Evolutionary conservation across 2,888 invertebrate genomes (phyloP), one percentile per base, ranked within the genome.

Genomic region (Folsomia manolachei): DNA sequence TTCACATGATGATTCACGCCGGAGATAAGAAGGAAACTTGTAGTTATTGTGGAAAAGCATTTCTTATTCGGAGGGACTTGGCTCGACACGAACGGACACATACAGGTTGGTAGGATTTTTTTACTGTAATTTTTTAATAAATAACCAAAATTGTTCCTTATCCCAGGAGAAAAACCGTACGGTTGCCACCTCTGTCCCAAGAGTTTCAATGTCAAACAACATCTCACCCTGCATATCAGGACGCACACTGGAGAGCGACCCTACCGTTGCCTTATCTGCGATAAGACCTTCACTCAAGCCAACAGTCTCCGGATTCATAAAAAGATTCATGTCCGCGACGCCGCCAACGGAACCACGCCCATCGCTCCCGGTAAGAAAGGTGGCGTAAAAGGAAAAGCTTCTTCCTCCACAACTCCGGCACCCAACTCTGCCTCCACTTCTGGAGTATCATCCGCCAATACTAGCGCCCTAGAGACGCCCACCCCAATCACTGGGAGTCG

Each of bases 241-340:
- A 74, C 74, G 0, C 77, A 77, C 52, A 77, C 77, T 21, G 77
- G 77, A 1, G 76, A 76, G 61, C 56, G 74, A n/a, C 78, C 78
- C 11, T 78, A 78, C 53, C 70, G 73, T 1, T 78, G 78, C 61
- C 74, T 71, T 21, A 75, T 72, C 60, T 78, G 78, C 61, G 75
- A 78, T 63, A 78, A 78, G 53, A 75, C 75, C 60, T 78, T 78
- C 66, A 75, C 78, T 21, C 78, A 78, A 70, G 76, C 78, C 23
- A 78, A 78, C 71, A 76, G 76, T 67, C 73, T 78, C 65, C 65
- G 78, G 70, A 78, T 78, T 61, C 78, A 78, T 65, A 78, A 78
- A 69, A 78, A 78, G 70, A 78, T 78, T 62, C 78, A 78, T 51
- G 69, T 69, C 7, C 27, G 75, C n/a, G 77, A 77, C 39, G 70